phyloP scores from a whole-genome alignment of 2,888 invertebrate species.

The Globia sparganii region DNA sequence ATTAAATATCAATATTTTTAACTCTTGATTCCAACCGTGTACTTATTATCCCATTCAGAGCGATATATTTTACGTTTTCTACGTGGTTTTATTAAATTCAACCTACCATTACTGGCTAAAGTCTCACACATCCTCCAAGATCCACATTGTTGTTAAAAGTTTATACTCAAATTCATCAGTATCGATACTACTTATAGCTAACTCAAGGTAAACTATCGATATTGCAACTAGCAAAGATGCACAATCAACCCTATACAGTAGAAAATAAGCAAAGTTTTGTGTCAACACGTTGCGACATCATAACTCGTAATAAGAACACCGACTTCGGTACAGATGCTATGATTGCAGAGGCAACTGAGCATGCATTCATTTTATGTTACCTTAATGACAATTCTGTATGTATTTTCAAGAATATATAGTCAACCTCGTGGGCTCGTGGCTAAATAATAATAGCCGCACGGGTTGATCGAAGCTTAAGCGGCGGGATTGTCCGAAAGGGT shows the following conservation, averaged over 20 bases:
- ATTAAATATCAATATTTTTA: neutral
- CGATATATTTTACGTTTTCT: neutral
- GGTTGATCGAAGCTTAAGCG: too few relatives aligned
- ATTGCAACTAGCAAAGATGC: neutral
- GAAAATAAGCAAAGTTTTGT: slow-evolving; percentile 74
- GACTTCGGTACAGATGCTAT: slow-evolving; percentile 54
- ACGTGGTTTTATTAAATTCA: neutral
- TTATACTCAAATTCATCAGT: neutral
- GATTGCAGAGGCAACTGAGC: slow-evolving; percentile 23
- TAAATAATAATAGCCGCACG: too few relatives aligned
- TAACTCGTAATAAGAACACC: slow-evolving; percentile 66
- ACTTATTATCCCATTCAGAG: neutral
- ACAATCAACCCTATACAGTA: slow-evolving; percentile 31
- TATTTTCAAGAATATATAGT: neutral
- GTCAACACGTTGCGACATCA: slow-evolving; percentile 61
- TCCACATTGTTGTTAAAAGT: neutral
- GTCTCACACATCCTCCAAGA: neutral
- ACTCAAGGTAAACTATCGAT: slow-evolving; percentile 26
- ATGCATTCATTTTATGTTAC: neutral
- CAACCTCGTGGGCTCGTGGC: too few relatives aligned
- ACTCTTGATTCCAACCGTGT: neutral
- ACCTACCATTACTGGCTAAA: neutral
- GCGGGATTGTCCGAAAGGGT: too few relatives aligned
- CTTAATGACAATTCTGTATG: too few relatives aligned
- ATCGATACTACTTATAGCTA: neutral